Evolutionary conservation across 2,888 invertebrate species (phyloP), one percentile per base, ranked within the genome.

Genomic region (Desoria tigrina): DNA sequence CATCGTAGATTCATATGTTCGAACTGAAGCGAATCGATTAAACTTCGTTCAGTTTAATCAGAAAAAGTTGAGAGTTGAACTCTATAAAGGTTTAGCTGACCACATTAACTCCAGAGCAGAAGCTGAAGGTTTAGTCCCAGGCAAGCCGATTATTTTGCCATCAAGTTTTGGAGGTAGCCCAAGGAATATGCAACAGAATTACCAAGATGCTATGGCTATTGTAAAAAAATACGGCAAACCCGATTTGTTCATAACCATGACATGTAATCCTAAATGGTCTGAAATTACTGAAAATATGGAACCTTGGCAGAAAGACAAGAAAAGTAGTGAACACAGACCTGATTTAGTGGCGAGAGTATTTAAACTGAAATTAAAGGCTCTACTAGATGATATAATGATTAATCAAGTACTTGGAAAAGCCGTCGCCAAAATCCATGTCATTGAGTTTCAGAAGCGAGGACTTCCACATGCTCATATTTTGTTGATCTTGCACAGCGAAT

Each of bases 131-230:
- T 11, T 21, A 58, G 4, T 32, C 16, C 26, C 45, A 1, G 65
- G 65, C 1, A 54, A 23, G 21, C 16, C 42, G n/a, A 39, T 63
- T 2, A 78, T 79, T 58, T 70, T 80, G 28, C 79, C 79, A 39
- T 78, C 78, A 9, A 74, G 78, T 26, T 80, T 79, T 68, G 63
- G 67, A 18, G 79, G 79, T 9, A 72, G 78, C 28, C 79, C 79
- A 4, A 70, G 80, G 23, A 73, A 77, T 54, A 78, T 79, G 78
- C 68, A 77, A 32, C 78, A 81, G 74, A 74, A 77, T 37, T 79
- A 78, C 71, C 79, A 81, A 68, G 81, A 81, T 77, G 79, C 80
- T 0, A 81, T 82, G 81, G 74, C 79, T 16, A 78, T 80, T 55
- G 81, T 82, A 2, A 37, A 77, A 42, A 78, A 78, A 66, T 79